Evolutionary conservation across 2,888 invertebrate species (phyloP).

Genomic region (Parthenolecanium corni): DNA sequence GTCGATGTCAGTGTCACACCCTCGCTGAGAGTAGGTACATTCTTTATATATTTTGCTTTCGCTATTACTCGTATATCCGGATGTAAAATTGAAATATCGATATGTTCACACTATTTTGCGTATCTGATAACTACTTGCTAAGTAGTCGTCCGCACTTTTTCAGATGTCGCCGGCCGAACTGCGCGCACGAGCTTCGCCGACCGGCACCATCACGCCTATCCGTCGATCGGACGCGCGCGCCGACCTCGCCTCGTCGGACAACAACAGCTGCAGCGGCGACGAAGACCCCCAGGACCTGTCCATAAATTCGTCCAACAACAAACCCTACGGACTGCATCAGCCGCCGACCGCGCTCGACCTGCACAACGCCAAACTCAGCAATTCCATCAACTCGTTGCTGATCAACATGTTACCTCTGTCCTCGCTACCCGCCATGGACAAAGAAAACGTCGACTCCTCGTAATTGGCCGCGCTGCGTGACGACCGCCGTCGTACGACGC

Average conservation of each 20-base stretch:
- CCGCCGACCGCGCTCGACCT: slow-evolving; percentile 33
- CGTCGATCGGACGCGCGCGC: slow-evolving; percentile 7
- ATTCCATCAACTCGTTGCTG: neutral
- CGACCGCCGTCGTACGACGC: slow-evolving; percentile 3
- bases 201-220: slow-evolving; percentile 42
- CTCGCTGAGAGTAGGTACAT: too few species aligned
- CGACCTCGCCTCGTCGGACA: slow-evolving; percentile 55
- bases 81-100: too few species aligned
- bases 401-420: neutral
- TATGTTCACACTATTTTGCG: too few species aligned
- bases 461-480: neutral
- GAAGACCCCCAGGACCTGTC: slow-evolving; percentile 77
- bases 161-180: slow-evolving; percentile 54
- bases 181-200: slow-evolving; percentile 72
- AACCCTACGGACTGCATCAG: slow-evolving; percentile 39
- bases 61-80: too few species aligned
- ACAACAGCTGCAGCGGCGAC: slow-evolving; percentile 59
- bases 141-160: too few species aligned
- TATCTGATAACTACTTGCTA: too few species aligned
- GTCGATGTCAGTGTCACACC: too few species aligned
- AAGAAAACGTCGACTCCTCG: slow-evolving; percentile 10
- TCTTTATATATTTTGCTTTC: too few species aligned
- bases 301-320: slow-evolving; percentile 44
- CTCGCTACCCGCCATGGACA: neutral
- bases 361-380: slow-evolving; percentile 8